Evolutionary conservation across 2,113 vertebrate genomes (phyloP), one percentile per base, ranked within the genome.

Genomic region (Nothobranchius kuhntae): DNA sequence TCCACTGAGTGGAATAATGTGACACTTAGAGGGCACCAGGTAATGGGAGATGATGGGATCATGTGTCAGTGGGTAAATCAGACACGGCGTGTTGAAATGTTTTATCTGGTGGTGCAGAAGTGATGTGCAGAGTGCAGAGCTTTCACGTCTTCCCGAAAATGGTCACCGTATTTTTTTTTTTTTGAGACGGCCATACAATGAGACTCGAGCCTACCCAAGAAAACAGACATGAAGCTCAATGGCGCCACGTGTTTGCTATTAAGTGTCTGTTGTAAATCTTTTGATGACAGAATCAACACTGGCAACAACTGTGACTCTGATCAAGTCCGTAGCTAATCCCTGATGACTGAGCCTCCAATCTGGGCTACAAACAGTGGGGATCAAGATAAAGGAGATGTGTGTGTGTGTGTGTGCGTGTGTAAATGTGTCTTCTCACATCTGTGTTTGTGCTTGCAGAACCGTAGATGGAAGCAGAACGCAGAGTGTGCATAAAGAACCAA

Each of bases 271-370:
- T 83, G 86, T 68, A 90, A 90, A 88, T 89, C 85, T 87, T 64
- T 45, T 70, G 65, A 66, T 75, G 73, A 69, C 71, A 83, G 68
- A 76, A 78, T 68, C 73, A 77, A 84, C 82, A 68, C 60, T 80
- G 83, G 79, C 86, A 75, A 77, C 75, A 36, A 61, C 72, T 69
- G 79, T 78, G 86, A 77, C 75, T 87, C 79, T 82, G 82, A 91
- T 91, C 88, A 88, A 89, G 82, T 89, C 82, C 83, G 78, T 65
- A 71, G 79, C 77, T 90, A 91, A 91, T 92, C 91, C 85, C 61
- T 58, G 61, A 53, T 62, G 81, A 86, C 84, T 87, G 82, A 73
- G 75, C 75, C 81, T 85, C 61, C 77, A 70, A 77, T 81, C 81
- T 71, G 68, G 60, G 75, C 67, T 82, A 60, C 72, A 80, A 77